Conservation (phyloP, 2,113 vertebrate genomes). For the Malurus alboscapulatus region DNA sequence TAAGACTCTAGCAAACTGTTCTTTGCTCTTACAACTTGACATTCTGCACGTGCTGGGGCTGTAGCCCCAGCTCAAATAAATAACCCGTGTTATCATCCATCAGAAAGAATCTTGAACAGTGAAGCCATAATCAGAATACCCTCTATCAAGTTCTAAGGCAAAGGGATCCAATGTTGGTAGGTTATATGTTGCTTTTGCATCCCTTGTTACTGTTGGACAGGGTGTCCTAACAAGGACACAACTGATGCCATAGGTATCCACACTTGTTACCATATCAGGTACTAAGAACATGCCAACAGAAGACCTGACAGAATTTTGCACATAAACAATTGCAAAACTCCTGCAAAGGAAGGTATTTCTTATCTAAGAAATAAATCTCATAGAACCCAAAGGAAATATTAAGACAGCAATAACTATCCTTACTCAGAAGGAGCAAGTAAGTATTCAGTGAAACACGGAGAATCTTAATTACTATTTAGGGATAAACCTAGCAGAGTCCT, state of each 20-base stretch:
- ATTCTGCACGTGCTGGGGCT: not conserved
- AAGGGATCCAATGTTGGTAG: not conserved
- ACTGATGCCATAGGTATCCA: not conserved
- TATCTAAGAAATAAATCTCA: not conserved
- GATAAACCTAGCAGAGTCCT: not conserved
- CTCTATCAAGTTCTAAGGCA: not conserved
- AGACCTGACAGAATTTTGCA: not conserved
- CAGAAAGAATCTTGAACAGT: not conserved
- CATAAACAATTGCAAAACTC: not conserved
- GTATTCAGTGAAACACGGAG: not conserved
- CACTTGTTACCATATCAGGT: not conserved
- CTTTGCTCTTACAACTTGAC: not conserved
- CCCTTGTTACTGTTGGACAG: not conserved
- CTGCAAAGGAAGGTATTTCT: not conserved
- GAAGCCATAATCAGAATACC: not conserved
- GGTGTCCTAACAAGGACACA: fast-evolving
- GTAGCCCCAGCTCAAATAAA: not conserved
- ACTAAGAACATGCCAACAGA: not conserved
- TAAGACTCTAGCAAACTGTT: not conserved
- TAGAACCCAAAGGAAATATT: not conserved
- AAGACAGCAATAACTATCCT: not conserved
- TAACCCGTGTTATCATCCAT: not conserved
- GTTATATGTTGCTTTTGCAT: not conserved
- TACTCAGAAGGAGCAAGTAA: not conserved
- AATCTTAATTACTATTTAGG: not conserved